Evolutionary conservation across 2,888 invertebrate species (phyloP).

Genomic region (Polydrusus cervinus): DNA sequence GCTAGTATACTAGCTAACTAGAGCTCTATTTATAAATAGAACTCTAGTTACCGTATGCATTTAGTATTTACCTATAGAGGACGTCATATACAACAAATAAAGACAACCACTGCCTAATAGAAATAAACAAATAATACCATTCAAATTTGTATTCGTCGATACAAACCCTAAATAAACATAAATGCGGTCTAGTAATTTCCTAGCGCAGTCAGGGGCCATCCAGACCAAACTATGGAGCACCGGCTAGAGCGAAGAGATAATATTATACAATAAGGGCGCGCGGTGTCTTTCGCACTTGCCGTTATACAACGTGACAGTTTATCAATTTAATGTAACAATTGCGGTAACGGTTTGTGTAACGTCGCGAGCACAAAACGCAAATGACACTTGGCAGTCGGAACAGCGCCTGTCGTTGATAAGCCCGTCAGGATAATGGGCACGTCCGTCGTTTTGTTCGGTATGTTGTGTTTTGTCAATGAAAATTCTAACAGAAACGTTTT

Average conservation of each 20-base stretch:
- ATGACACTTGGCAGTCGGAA: slow-evolving; percentile 9
- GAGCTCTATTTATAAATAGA: too few relatives aligned
- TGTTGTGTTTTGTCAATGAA: not conserved
- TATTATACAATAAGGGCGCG: slow-evolving; percentile 20
- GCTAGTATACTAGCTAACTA: too few relatives aligned
- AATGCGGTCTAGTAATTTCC: not conserved
- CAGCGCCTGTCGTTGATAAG: slow-evolving; percentile 10
- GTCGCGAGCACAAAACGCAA: slow-evolving; percentile 20
- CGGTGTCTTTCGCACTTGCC: slow-evolving; percentile 23
- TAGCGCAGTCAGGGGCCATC: not conserved
- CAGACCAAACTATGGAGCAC: not conserved
- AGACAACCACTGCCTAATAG: too few relatives aligned
- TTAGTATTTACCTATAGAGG: too few relatives aligned
- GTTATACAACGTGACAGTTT: slow-evolving; percentile 35
- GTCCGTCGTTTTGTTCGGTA: not conserved
- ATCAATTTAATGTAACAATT: slow-evolving; percentile 27
- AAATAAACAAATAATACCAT: not conserved
- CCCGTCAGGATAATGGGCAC: not conserved
- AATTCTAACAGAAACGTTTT: not conserved
- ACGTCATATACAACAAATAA: too few relatives aligned
- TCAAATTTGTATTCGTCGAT: not conserved
- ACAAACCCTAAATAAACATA: not conserved
- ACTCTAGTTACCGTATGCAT: too few relatives aligned
- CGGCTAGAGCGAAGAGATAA: not conserved
- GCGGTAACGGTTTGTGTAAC: slow-evolving; percentile 3